Evolutionary conservation across 30 jellyfish, hydroid and myxozoan species (phyloP).

Genomic region (Aurelia coerulea): DNA sequence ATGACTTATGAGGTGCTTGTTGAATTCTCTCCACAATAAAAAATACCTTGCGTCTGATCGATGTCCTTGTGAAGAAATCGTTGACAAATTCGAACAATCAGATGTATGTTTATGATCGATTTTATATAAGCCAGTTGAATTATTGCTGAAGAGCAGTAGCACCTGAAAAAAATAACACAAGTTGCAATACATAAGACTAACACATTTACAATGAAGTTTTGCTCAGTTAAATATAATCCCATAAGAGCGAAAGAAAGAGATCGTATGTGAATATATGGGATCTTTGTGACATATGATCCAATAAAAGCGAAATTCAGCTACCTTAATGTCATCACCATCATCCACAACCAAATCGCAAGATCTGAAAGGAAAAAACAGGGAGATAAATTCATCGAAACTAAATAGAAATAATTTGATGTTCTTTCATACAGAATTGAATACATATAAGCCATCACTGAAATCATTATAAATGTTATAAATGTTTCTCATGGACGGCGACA

Average conservation of each 20-base stretch:
- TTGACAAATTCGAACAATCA: constrained; percentile 60
- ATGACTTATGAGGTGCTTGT: too few relatives aligned
- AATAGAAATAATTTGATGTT: background rate
- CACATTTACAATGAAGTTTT: too few relatives aligned
- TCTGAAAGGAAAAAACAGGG: constrained; percentile 25
- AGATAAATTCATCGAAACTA: background rate
- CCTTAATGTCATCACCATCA: constrained; percentile 50
- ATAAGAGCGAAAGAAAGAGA: too few relatives aligned
- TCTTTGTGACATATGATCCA: too few relatives aligned
- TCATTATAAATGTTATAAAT: too few relatives aligned
- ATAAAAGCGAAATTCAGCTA: background rate
- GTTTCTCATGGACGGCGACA: too few relatives aligned
- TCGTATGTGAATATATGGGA: too few relatives aligned
- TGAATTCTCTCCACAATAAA: too few relatives aligned
- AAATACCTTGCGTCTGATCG: constrained; percentile 89
- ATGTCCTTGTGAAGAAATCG: constrained; percentile 78
- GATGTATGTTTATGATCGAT: constrained; percentile 41
- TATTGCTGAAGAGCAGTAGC: constrained; percentile 65
- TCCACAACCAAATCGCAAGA: constrained; percentile 76
- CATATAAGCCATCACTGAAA: too few relatives aligned
- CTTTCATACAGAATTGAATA: too few relatives aligned
- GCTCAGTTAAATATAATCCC: too few relatives aligned
- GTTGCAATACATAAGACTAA: too few relatives aligned
- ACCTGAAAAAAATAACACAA: constrained; percentile 16
- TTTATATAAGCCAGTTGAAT: constrained; percentile 76